Evolutionary conservation across 2,113 vertebrate genomes (phyloP).

Genomic region (Fulica atra): DNA sequence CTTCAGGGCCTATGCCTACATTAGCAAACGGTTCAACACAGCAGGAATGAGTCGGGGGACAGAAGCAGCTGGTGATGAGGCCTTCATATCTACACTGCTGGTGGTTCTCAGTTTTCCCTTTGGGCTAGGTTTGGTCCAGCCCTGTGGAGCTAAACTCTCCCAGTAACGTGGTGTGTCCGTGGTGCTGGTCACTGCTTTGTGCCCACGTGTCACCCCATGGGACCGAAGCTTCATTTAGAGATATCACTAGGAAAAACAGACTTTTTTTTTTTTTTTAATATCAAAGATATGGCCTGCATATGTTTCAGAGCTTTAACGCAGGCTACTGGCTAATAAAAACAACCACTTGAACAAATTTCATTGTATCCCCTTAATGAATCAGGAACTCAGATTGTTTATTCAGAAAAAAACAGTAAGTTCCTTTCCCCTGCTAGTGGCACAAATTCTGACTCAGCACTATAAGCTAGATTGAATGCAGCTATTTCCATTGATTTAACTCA

Average conservation of each 20-base stretch:
- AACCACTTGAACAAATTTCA: neutral
- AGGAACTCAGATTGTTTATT: neutral
- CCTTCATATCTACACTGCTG: too few species aligned
- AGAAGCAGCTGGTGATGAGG: neutral
- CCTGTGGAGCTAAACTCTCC: accelerated
- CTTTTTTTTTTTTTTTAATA: neutral
- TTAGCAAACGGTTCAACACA: neutral
- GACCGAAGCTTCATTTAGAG: neutral
- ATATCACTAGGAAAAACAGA: accelerated
- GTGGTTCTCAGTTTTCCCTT: neutral
- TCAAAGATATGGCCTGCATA: accelerated
- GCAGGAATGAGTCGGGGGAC: neutral
- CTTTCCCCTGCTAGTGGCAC: neutral
- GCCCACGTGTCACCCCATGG: accelerated
- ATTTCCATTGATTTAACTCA: neutral
- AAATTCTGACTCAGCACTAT: neutral
- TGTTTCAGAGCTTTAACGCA: neutral
- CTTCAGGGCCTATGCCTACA: neutral
- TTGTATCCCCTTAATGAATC: neutral
- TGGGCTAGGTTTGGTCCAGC: neutral
- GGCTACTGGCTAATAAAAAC: neutral
- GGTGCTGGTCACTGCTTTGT: neutral
- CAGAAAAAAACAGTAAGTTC: neutral
- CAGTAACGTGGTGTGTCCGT: accelerated
- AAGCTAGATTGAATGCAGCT: neutral